These are phyloP conservation scores for Galerucella calmariensis DNA, from an alignment of 2,888 invertebrate species.

Conservation along the genomic window DNA sequence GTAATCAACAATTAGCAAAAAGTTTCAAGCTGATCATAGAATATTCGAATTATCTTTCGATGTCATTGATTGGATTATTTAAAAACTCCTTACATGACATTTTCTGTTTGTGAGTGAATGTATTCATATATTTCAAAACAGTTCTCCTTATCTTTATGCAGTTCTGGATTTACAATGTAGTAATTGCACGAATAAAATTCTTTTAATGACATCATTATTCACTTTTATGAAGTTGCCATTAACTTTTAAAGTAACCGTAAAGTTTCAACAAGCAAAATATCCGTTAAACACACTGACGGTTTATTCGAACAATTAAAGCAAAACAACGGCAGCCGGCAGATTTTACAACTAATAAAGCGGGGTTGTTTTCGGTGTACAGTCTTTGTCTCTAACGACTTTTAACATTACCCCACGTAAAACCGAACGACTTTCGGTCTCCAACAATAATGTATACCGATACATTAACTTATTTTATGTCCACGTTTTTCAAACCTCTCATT, in stretches of 20 bases:
- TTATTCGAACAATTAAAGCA: slow-evolving; percentile 24
- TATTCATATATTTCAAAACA: neutral
- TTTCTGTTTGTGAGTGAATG: too few species aligned
- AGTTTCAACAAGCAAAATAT: slow-evolving; percentile 8
- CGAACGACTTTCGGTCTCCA: neutral
- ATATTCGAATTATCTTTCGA: too few species aligned
- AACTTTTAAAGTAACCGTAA: slow-evolving; percentile 4
- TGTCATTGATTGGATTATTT: too few species aligned
- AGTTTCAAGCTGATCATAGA: too few species aligned
- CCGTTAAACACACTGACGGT: neutral
- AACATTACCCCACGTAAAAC: slow-evolving; percentile 15
- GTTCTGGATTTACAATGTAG: neutral
- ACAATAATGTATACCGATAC: neutral
- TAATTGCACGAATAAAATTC: neutral
- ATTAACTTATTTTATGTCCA: neutral
- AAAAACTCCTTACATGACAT: too few species aligned
- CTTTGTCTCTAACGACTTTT: slow-evolving; percentile 22
- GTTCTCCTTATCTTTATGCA: neutral
- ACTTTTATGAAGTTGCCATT: neutral
- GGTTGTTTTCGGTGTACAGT: slow-evolving; percentile 24
- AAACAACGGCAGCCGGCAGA: slow-evolving; percentile 21
- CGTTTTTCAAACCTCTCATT: neutral
- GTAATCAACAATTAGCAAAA: too few species aligned
- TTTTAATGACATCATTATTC: slow-evolving; percentile 7
- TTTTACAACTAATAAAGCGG: slow-evolving; percentile 34